Evolutionary conservation across 2,888 invertebrate genomes (phyloP), one percentile per base, ranked within the genome.

Genomic region (Actias luna): DNA sequence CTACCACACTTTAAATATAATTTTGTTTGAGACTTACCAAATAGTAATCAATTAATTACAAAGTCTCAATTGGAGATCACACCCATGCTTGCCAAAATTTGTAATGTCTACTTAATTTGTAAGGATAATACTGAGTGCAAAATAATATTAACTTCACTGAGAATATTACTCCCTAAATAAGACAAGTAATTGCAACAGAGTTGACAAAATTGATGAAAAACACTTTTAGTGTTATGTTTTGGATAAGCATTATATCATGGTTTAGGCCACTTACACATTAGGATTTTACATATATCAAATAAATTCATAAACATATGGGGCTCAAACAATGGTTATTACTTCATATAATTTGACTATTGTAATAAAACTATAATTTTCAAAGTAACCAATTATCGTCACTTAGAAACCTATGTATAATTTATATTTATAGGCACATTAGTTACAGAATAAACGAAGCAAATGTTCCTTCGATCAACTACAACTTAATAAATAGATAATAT

Each of bases 371-470:
- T 79, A 70, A 87, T 85, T 83, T 88, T 86, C 69, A 82, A 87
- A 84, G 81, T 74, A 88, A 86, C 83, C 84, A 82, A 84, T 87
- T 80, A 81, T 84, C 81, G 83, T 89, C 85, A 84, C 88, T 87
- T 79, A 87, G 71, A 88, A 85, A 87, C 89, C 91, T 92, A 90
- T 87, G 82, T 83, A 87, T 89, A 92, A 84, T 90, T 92, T 90
- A 89, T 84, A 89, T 87, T 89, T 89, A 91, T 90, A 92, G 92
- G 92, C 91, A 92, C 92, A 91, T 90, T 86, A 89, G 91, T 92
- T 90, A 88, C 83, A 87, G 84, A 88, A 88, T 85, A 89, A 91
- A 89, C 84, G 84, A 89, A 88, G 88, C 89, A 76, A 88, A 84
- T 82, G 88, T 89, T 89, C 89, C 88, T 85, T 82, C 86, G 84